Evolutionary conservation across 2,888 invertebrate species (phyloP).

Genomic region (Pandemis cinnamomeana): DNA sequence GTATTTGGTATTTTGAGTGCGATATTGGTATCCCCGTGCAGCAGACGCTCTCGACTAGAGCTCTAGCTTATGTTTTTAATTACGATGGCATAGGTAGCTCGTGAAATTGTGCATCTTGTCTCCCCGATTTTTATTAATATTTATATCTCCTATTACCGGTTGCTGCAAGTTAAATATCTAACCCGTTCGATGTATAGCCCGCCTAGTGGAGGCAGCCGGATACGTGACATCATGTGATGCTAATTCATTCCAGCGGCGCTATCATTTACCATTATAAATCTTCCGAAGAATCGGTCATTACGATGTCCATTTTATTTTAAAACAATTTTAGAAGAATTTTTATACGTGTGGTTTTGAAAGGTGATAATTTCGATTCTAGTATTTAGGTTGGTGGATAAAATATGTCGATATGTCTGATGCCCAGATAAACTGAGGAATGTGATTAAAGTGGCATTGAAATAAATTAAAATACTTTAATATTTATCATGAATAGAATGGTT

Average conservation of each 20-base stretch:
- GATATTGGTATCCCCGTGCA: constrained; percentile 5
- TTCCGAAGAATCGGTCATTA: constrained; percentile 61
- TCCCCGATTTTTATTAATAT: constrained; percentile 77
- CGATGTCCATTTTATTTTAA: constrained; percentile 50
- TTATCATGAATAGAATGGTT: not conserved
- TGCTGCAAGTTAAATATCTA: constrained; percentile 70
- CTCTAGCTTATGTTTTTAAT: constrained; percentile 72
- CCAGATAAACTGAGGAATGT: not conserved
- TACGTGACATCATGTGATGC: constrained; percentile 78
- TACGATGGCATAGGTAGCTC: constrained; percentile 76
- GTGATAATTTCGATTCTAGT: constrained; percentile 30
- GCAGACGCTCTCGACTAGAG: constrained; percentile 39
- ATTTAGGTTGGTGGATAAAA: constrained; percentile 22
- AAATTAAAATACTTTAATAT: not conserved
- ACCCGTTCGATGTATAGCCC: constrained; percentile 73
- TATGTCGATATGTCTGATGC: constrained; percentile 17
- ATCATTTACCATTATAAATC: constrained; percentile 69
- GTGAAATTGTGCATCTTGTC: constrained; percentile 78
- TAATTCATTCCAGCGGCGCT: constrained; percentile 70
- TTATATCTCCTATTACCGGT: constrained; percentile 71
- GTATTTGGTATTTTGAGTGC: not conserved
- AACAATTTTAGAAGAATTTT: constrained; percentile 40
- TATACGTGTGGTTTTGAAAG: constrained; percentile 31
- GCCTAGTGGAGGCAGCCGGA: constrained; percentile 72
- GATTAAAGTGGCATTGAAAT: not conserved